Percentiles rank a stretch among this genome's conserved stretches.
phyloP scores from a whole-genome alignment of 2,888 invertebrate species.

The Drosophila peninsularis region DNA sequence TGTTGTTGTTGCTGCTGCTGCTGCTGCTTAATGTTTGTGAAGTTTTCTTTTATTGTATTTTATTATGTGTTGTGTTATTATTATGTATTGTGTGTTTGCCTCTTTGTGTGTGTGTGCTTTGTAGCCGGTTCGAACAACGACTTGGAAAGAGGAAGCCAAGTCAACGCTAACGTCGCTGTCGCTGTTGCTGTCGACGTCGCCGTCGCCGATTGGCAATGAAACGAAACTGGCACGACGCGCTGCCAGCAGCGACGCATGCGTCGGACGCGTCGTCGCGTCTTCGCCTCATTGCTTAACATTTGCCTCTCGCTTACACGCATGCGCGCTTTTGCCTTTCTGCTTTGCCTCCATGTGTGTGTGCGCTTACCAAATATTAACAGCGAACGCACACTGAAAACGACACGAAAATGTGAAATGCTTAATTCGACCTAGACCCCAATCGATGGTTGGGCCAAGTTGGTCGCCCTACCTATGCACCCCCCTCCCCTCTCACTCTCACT shows the following conservation, averaged over 20 bases:
- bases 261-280: slow-evolving; percentile 53
- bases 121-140: slow-evolving; percentile 56
- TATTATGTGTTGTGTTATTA: slow-evolving; percentile 70
- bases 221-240: slow-evolving; percentile 73
- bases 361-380: slow-evolving; percentile 66
- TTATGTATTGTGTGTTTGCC: slow-evolving; percentile 58
- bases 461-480: slow-evolving; percentile 26
- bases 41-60: slow-evolving; percentile 79
- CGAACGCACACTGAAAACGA: slow-evolving; percentile 75
- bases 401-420: slow-evolving; percentile 78
- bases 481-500: not conserved
- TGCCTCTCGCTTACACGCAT: slow-evolving; percentile 56
- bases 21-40: slow-evolving; percentile 61
- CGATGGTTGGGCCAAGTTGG: slow-evolving; percentile 72
- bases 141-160: slow-evolving; percentile 68
- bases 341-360: slow-evolving; percentile 21
- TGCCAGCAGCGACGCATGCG: slow-evolving; percentile 65
- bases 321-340: slow-evolving; percentile 23
- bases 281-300: slow-evolving; percentile 48
- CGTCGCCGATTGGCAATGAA: slow-evolving; percentile 74
- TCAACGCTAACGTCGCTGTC: slow-evolving; percentile 4
- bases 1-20: slow-evolving; percentile 49
- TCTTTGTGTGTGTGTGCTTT: slow-evolving; percentile 24
- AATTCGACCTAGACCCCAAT: slow-evolving; percentile 83
- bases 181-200: slow-evolving; percentile 14